Evolutionary conservation across 1,140 invertebrate genomes (phyloP), one percentile per base, ranked within the genome.

Genomic region (Drosophila arawakana): DNA sequence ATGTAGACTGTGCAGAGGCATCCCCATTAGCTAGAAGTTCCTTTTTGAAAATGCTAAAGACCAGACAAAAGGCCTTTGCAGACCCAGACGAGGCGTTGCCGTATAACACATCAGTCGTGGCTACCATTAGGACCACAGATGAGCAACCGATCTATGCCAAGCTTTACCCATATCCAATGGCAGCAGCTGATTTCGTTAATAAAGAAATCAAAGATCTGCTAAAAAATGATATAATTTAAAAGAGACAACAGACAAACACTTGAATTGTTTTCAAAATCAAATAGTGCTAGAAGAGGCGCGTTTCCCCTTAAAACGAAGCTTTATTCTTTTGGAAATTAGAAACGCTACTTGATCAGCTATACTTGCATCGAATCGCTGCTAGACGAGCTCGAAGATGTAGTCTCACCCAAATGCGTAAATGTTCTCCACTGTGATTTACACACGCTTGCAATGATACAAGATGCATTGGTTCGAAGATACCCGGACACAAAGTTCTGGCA

Each of bases 401-500:
- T 61, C 21, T n/a, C 7, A 8, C 52, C 72, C 4, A 63, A 68
- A 8, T 13, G 39, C 3, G 67, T 61, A 5, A 61, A 66, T 11
- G 70, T 57, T n/a, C 9, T 65, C 13, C 35, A 62, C 18, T 68
- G 72, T 7, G 44, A 65, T 13, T 25, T 74, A 6, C 72, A 73
- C 37, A 74, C 59, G 2, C 37, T 74, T 5, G 65, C 65, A 35
- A 44, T 50, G 43, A 34, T 67, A 55, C 43, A 73, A 21, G 21
- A 73, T 13, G 37, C 55, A 9, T 7, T 58, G 13, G 60, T 63
- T 8, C 63, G 65, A 5, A 39, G 21, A 11, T 59, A 58, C 39
- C 60, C 66, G 11, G 73, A 52, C 10, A 60, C 43, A 15, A 60
- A 59, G 6, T 60, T 75, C 10, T 75, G 66, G 60, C 66, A 65